A percentile compares a stretch with the other conserved stretches of the same genome.
phyloP scores from a whole-genome alignment of 2,113 vertebrate species.

The Tupaia chinensis region DNA sequence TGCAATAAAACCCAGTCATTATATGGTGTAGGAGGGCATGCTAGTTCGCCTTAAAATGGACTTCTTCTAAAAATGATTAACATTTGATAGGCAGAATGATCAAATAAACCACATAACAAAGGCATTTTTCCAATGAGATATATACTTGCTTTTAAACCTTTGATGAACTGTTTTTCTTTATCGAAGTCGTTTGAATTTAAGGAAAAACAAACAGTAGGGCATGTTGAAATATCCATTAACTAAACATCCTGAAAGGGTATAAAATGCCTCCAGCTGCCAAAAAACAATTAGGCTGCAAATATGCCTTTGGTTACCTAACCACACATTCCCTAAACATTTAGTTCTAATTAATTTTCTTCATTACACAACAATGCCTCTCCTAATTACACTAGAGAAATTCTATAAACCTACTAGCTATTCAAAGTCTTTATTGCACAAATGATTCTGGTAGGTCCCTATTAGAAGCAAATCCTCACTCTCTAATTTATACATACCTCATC shows the following conservation, averaged over 20 bases:
- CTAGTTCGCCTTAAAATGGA: constrained; percentile 49
- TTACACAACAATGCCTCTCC: constrained; percentile 83
- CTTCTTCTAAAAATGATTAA: constrained; percentile 65
- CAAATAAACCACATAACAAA: constrained; percentile 63
- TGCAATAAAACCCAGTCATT: constrained; percentile 18
- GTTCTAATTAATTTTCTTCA: constrained; percentile 85
- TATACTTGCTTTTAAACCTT: constrained; percentile 64
- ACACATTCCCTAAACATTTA: constrained; percentile 82
- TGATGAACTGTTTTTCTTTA: constrained; percentile 71
- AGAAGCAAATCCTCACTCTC: constrained; percentile 70
- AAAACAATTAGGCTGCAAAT: constrained; percentile 81
- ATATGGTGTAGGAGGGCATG: not conserved
- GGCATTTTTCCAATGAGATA: constrained; percentile 55
- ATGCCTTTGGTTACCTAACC: constrained; percentile 80
- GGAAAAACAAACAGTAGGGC: constrained; percentile 76
- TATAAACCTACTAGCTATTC: constrained; percentile 82
- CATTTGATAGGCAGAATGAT: constrained; percentile 55
- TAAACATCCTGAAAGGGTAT: constrained; percentile 74
- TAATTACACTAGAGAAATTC: constrained; percentile 84
- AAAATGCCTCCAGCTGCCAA: constrained; percentile 78
- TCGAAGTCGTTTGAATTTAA: constrained; percentile 72
- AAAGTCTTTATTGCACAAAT: constrained; percentile 79
- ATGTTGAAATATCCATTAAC: constrained; percentile 81
- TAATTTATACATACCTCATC: constrained; percentile 78
- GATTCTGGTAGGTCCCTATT: constrained; percentile 73